Conservation (phyloP, 2,888 invertebrate species). For the Aphelenchoides bicaudatus region DNA sequence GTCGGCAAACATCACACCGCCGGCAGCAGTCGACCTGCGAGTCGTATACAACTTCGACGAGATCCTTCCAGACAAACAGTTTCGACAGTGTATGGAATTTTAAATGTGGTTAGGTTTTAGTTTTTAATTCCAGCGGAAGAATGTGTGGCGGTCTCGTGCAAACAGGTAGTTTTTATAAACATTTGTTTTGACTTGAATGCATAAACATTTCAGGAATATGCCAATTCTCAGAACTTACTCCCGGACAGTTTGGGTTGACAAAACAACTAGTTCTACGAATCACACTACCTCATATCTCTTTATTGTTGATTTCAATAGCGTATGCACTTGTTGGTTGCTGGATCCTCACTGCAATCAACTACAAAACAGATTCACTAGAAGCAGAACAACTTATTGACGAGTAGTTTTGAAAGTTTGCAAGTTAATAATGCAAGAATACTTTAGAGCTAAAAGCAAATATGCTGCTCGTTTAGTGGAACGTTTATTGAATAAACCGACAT, state of each 20-base stretch:
- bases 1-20: no score
- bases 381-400: slow-evolving; percentile 15
- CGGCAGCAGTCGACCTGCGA: no score
- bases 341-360: slow-evolving; percentile 49
- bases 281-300: slow-evolving; percentile 56
- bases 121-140: no score
- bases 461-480: no score
- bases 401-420: slow-evolving; percentile 3
- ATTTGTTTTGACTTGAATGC: no score
- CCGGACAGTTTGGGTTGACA: slow-evolving; percentile 58
- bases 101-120: no score
- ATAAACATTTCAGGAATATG: slow-evolving; percentile 49
- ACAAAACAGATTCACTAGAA: slow-evolving; percentile 35
- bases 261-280: slow-evolving; percentile 58
- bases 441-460: slow-evolving; percentile 8
- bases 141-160: slow-evolving; percentile 6
- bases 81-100: no score
- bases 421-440: background rate
- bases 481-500: no score
- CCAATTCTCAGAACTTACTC: slow-evolving; percentile 53
- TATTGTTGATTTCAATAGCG: slow-evolving; percentile 49
- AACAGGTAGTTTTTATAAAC: no score
- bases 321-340: slow-evolving; percentile 54
- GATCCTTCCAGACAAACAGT: no score
- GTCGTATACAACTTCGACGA: no score